phyloP scores from a whole-genome alignment of 2,888 invertebrate genomes.

The Drosophila peninsularis region DNA sequence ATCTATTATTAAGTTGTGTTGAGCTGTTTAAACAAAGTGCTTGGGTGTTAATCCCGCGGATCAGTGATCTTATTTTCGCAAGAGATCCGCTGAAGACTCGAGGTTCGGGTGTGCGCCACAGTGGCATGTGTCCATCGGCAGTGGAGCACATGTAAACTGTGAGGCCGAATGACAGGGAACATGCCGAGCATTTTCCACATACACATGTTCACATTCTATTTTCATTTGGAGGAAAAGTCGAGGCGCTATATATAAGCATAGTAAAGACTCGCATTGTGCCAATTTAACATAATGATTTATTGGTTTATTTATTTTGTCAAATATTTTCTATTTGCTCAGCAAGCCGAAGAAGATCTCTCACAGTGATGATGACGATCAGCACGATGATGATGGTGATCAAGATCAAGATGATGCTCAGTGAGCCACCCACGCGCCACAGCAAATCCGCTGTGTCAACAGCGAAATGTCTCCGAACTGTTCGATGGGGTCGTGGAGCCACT shows the following conservation, averaged over 20 bases:
- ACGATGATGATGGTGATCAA: slow-evolving; percentile 1
- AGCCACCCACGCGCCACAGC: slow-evolving; percentile 47
- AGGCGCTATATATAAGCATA: slow-evolving; percentile 50
- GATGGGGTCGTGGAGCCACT: slow-evolving; percentile 49
- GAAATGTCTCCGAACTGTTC: slow-evolving; percentile 57
- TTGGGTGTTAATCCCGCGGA: slow-evolving; percentile 37
- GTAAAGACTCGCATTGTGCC: slow-evolving; percentile 63
- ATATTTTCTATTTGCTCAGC: slow-evolving; percentile 61
- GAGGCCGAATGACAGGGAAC: slow-evolving; percentile 67
- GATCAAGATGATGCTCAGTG: slow-evolving; percentile 35
- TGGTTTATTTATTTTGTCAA: slow-evolving; percentile 73
- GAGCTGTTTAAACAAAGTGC: slow-evolving; percentile 19
- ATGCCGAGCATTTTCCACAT: slow-evolving; percentile 70
- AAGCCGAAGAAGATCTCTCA: slow-evolving; percentile 65
- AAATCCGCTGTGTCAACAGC: slow-evolving; percentile 50
- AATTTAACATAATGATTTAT: slow-evolving; percentile 78
- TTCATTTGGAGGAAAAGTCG: slow-evolving; percentile 52
- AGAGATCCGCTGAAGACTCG: slow-evolving; percentile 32
- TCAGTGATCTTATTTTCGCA: slow-evolving; percentile 43
- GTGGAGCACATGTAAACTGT: slow-evolving; percentile 57
- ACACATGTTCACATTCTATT: slow-evolving; percentile 74
- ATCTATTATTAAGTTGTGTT: slow-evolving; percentile 1
- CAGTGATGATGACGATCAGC: slow-evolving; percentile 24
- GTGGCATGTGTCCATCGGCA: slow-evolving; percentile 60
- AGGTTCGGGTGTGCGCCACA: slow-evolving; percentile 18